Percentiles rank a stretch among this genome's conserved stretches.
Conservation (phyloP, 2,888 invertebrate genomes). For the Rhamphomyia laevipes region DNA sequence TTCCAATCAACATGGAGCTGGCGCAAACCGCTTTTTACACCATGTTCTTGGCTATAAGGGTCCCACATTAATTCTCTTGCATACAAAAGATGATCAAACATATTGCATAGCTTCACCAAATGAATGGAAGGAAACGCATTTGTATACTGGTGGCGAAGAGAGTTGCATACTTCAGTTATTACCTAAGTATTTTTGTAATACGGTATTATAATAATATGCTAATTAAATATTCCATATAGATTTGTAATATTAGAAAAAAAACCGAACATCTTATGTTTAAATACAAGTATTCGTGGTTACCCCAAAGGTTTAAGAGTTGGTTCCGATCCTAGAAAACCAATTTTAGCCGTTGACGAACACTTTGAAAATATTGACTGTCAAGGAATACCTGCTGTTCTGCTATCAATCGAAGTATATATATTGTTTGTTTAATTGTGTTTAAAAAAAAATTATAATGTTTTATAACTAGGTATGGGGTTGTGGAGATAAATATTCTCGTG, state of each 20-base stretch:
- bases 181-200: constrained; percentile 45
- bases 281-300: constrained; percentile 71
- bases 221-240: constrained; percentile 24
- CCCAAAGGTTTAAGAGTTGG: constrained; percentile 76
- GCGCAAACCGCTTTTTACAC: constrained; percentile 76
- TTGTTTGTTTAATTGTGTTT: constrained; percentile 10
- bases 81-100: constrained; percentile 47
- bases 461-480: constrained; percentile 67
- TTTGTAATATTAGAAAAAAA: constrained; percentile 49
- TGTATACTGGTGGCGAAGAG: constrained; percentile 75
- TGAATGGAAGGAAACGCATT: constrained; percentile 79
- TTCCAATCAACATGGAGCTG: constrained; percentile 75
- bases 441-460: too few species aligned
- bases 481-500: constrained; percentile 63
- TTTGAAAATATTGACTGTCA: constrained; percentile 59
- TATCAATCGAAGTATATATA: constrained; percentile 48
- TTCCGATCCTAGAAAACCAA: constrained; percentile 62
- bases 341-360: constrained; percentile 59
- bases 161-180: constrained; percentile 63
- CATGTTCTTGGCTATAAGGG: constrained; percentile 61
- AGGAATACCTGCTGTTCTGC: constrained; percentile 51
- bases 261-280: constrained; percentile 71
- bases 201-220: neutral
- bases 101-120: constrained; percentile 64
- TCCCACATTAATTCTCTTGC: constrained; percentile 50